Evolutionary conservation across 2,113 vertebrate species (phyloP), one percentile per base, ranked within the genome.

Genomic region (Fukomys damarensis): DNA sequence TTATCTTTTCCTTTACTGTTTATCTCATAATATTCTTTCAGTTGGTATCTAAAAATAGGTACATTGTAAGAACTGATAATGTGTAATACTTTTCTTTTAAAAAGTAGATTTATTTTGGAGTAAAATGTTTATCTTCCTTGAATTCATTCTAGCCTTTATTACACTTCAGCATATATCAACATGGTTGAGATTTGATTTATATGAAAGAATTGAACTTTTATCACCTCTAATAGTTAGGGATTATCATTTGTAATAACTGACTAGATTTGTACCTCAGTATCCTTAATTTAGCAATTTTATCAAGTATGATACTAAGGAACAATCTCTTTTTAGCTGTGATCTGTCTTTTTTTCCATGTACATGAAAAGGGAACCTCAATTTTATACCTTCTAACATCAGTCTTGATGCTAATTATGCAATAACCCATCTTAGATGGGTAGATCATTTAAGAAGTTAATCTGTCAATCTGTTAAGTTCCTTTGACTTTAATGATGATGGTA

Each of bases 141-240:
- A 89, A 46, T 95, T 24, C 4, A 56, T 80, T 92, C 5, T 11
- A 89, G 28, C 65, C 38, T 92, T 91, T 95, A n/a, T 91, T 95
- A n/a, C 22, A 61, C 35, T 89, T 94, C 49, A 77, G 70, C 20
- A 93, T 32, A 85, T 41, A 61, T 2, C 17, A 95, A 35, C 30
- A 52, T 97, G 56, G 95, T 83, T 58, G 32, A 95, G 30, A 58
- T 92, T 86, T 89, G 17, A 89, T 95, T 86, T 96, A 46, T 72
- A 83, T 89, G n/a, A 93, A 80, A 77, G 38, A 80, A 3, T 80
- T 91, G 81, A 79, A 43, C 65, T 94, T 94, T 97, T 86, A 54
- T 86, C 46, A 65, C 11, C 7, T 97, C 5, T 86, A 1, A 38
- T 63, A 92, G 32, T 38, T 96, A 88, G 28, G 41, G 28, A 89